phyloP scores from a whole-genome alignment of 2,797 vertebrate genomes.

The Podarcis siculus region DNA sequence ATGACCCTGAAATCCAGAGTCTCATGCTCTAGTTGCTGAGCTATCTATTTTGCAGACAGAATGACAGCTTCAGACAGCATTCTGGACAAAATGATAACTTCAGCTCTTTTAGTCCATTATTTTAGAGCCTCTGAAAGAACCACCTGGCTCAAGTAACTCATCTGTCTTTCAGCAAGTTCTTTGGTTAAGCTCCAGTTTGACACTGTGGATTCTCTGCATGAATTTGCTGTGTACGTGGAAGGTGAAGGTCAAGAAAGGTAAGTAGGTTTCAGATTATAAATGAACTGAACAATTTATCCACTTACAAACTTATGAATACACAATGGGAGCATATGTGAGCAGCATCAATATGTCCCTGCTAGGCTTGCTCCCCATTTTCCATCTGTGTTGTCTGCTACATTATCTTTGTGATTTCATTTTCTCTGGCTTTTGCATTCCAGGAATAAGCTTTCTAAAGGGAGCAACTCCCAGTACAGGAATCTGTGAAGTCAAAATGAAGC shows the following conservation, averaged over 20 bases:
- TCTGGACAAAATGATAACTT: background rate
- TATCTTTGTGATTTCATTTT: slow-evolving; percentile 12
- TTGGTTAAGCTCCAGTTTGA: slow-evolving; percentile 12
- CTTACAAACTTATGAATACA: slow-evolving; percentile 37
- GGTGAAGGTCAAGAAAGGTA: slow-evolving; percentile 33
- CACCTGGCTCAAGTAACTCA: background rate
- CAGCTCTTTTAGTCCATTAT: background rate
- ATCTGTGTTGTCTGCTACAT: background rate
- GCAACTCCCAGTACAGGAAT: background rate
- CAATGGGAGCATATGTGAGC: slow-evolving; percentile 16
- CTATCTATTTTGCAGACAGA: background rate
- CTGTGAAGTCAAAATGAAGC: background rate
- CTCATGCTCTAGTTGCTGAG: too few species aligned
- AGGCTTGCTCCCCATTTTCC: background rate
- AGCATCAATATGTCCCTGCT: slow-evolving; percentile 7
- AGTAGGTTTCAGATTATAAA: slow-evolving; percentile 32
- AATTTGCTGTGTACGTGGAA: background rate
- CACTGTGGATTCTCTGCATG: background rate
- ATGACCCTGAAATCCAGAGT: too few species aligned
- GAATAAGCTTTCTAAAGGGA: background rate
- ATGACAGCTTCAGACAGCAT: too few species aligned
- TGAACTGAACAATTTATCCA: slow-evolving; percentile 37
- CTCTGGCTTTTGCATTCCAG: slow-evolving; percentile 13
- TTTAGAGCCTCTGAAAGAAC: background rate
- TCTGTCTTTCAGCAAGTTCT: background rate